phyloP scores from a whole-genome alignment of 2,113 vertebrate genomes.

The Epinephelus cyanopodus region DNA sequence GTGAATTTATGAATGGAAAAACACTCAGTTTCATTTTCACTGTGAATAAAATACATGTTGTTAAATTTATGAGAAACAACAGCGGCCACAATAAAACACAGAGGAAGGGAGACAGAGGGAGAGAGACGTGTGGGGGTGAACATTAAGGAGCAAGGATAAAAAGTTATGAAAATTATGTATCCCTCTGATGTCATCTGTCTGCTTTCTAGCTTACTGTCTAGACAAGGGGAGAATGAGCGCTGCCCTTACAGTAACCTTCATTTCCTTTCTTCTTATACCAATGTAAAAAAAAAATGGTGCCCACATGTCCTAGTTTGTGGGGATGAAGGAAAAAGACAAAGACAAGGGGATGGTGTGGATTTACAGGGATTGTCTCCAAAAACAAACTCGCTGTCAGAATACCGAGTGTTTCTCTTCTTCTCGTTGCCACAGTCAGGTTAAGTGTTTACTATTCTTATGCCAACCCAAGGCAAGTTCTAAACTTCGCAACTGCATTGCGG shows the following conservation, averaged over 20 bases:
- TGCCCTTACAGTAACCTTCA: conserved; percentile 58
- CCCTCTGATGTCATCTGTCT: conserved; percentile 62
- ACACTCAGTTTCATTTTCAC: conserved; percentile 11
- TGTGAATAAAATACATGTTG: conserved; percentile 21
- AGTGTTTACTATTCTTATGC: conserved; percentile 17
- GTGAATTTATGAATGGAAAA: conserved; percentile 34
- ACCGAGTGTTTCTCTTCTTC: conserved; percentile 6
- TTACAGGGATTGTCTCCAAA: conserved; percentile 31
- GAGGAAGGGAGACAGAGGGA: neutral
- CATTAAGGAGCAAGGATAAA: conserved; percentile 35
- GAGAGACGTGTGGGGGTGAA: neutral
- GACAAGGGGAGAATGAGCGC: conserved; percentile 49
- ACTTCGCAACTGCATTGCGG: conserved; percentile 14
- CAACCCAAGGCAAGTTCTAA: conserved; percentile 7
- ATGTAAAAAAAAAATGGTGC: conserved; percentile 29
- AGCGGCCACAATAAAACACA: conserved; percentile 40
- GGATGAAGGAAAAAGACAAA: conserved; percentile 20
- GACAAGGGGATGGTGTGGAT: conserved; percentile 19
- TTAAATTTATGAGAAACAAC: conserved; percentile 45
- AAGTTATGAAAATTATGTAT: conserved; percentile 45
- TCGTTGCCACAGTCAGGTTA: conserved; percentile 17
- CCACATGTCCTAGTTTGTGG: conserved; percentile 46
- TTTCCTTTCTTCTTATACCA: conserved; percentile 40
- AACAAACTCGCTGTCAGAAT: conserved; percentile 27
- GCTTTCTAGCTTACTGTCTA: conserved; percentile 61